Evolutionary conservation across 2,888 invertebrate species (phyloP).

Genomic region (Ctenicera cuprea): DNA sequence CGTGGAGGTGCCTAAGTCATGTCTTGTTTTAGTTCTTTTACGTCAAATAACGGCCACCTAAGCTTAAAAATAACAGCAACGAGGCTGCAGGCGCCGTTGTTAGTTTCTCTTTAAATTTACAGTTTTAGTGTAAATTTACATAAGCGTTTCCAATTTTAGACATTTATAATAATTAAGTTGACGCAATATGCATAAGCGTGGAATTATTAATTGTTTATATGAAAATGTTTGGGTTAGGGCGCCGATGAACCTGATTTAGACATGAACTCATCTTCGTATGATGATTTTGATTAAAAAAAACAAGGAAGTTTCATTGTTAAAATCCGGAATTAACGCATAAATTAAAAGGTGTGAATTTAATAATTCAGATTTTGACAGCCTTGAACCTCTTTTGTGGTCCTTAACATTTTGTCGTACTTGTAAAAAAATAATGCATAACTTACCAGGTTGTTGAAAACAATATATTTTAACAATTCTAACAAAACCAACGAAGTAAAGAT

Average conservation of each 20-base stretch:
- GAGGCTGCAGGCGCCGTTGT: neutral
- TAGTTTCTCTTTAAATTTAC: constrained; percentile 9
- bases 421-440: no score
- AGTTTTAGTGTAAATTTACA: neutral
- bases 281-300: neutral
- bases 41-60: neutral
- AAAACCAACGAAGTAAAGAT: no score
- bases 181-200: constrained; percentile 8
- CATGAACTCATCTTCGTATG: neutral
- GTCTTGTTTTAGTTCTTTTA: neutral
- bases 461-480: no score
- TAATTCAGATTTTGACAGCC: no score
- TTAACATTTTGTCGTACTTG: no score
- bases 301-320: neutral
- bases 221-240: neutral
- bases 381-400: no score
- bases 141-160: constrained; percentile 5
- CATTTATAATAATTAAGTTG: neutral
- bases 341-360: no score
- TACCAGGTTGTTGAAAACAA: no score
- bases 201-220: neutral
- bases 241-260: neutral
- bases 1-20: neutral
- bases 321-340: neutral
- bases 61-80: neutral